These are phyloP conservation scores for Rhabdomys dilectus DNA, from an alignment of 2,113 vertebrate genomes.

Conservation along the genomic window DNA sequence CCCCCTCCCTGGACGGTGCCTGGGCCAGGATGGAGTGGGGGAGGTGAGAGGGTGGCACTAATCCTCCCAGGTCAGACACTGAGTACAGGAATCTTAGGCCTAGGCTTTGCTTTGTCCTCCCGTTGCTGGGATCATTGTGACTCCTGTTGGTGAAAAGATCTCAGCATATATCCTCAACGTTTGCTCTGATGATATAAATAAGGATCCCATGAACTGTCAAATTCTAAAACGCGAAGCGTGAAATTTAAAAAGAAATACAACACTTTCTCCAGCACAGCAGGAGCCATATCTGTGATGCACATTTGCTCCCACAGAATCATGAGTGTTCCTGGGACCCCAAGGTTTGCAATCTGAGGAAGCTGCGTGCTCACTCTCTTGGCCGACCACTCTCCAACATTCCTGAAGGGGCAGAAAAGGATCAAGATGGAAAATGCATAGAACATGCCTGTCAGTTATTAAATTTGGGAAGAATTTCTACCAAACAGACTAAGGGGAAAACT, in stretches of 20 bases:
- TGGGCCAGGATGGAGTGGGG: too few species aligned
- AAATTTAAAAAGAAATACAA: not conserved
- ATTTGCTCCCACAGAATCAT: not conserved
- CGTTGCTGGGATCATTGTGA: not conserved
- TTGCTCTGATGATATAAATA: not conserved
- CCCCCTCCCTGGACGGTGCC: not conserved
- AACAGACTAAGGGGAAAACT: fast-evolving
- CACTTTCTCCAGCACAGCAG: not conserved
- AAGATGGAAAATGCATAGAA: not conserved
- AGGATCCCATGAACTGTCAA: not conserved
- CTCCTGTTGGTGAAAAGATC: not conserved
- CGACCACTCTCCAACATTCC: not conserved
- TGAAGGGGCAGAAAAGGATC: not conserved
- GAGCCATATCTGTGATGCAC: not conserved
- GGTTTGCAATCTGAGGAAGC: not conserved
- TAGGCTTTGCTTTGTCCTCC: fast-evolving
- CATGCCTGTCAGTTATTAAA: not conserved
- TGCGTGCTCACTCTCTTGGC: fast-evolving
- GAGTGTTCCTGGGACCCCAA: not conserved
- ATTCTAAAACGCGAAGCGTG: not conserved
- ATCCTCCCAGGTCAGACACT: not conserved
- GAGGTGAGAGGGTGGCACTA: not conserved
- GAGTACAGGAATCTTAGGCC: not conserved
- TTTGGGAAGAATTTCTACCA: not conserved
- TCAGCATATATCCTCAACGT: not conserved